phyloP scores from a whole-genome alignment of 2,888 invertebrate species.

The Heteromurus nitidus region DNA sequence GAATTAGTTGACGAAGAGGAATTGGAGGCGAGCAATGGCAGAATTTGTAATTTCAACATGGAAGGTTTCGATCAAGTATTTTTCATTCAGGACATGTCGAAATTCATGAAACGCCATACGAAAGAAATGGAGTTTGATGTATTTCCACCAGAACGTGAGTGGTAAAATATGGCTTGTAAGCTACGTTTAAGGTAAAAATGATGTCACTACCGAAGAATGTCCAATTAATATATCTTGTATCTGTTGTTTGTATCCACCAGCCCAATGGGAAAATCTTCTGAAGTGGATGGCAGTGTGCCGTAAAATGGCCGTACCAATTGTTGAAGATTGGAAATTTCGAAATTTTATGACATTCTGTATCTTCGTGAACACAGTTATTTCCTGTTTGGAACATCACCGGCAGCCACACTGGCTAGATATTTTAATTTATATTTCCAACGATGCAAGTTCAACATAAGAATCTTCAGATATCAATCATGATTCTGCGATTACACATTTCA shows the following conservation, averaged over 20 bases:
- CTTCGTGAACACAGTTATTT: conserved; percentile 18
- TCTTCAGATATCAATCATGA: neutral
- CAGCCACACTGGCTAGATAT: conserved; percentile 18
- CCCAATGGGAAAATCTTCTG: conserved; percentile 3
- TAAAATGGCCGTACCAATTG: neutral
- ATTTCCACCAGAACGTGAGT: conserved; percentile 7
- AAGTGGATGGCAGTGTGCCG: conserved; percentile 1
- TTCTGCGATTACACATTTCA: neutral
- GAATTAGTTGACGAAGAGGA: conserved; percentile 3
- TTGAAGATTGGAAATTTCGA: conserved; percentile 19
- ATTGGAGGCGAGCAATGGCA: neutral
- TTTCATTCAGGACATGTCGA: conserved; percentile 2
- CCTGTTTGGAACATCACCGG: conserved; percentile 20
- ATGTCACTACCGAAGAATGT: too few relatives aligned
- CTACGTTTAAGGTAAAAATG: too few relatives aligned
- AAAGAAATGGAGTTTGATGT: neutral
- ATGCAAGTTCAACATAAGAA: conserved; percentile 76
- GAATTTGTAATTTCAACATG: neutral
- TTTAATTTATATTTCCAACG: conserved; percentile 74
- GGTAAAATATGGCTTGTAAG: too few relatives aligned
- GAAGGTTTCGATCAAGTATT: conserved; percentile 20
- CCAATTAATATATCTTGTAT: too few relatives aligned
- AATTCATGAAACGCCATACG: neutral
- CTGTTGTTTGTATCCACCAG: neutral
- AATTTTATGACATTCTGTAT: conserved; percentile 26